Evolutionary conservation across 1,140 invertebrate genomes (phyloP).

Genomic region (Diorhabda sublineata): DNA sequence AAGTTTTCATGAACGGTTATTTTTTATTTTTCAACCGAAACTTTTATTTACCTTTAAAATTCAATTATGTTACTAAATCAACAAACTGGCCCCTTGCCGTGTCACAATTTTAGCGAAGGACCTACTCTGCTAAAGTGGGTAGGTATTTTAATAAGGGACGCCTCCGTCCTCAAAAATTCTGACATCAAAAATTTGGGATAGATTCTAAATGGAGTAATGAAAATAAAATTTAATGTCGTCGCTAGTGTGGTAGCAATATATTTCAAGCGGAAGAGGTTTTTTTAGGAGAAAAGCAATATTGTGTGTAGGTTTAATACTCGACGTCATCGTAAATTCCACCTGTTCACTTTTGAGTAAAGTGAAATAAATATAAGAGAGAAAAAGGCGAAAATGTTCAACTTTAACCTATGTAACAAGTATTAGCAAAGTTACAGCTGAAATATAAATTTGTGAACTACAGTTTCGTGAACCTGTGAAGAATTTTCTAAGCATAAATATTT

Average conservation of each 20-base stretch:
- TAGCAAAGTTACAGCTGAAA: neutral
- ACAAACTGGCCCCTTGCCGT: neutral
- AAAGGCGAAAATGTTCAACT: neutral
- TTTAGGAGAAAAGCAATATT: constrained; percentile 2
- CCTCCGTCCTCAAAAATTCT: neutral
- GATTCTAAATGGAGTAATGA: constrained; percentile 2
- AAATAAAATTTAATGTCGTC: neutral
- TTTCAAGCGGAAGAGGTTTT: neutral
- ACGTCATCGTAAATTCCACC: neutral
- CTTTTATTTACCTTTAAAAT: neutral
- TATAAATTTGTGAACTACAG: no score
- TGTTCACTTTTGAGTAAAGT: constrained; percentile 2
- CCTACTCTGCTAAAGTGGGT: neutral
- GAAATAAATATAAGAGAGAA: neutral
- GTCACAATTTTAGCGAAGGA: neutral
- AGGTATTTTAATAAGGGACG: no score
- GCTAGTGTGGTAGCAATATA: neutral
- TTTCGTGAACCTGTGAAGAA: no score
- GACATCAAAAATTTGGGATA: neutral
- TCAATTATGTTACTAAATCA: constrained; percentile 1
- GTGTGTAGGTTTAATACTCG: neutral
- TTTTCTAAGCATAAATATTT: no score
- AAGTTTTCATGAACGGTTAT: neutral
- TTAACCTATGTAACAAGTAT: neutral
- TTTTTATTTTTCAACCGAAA: neutral